Base-by-base conservation (phyloP, 2,888 invertebrate genomes). In the Leptinotarsa juncta region DNA sequence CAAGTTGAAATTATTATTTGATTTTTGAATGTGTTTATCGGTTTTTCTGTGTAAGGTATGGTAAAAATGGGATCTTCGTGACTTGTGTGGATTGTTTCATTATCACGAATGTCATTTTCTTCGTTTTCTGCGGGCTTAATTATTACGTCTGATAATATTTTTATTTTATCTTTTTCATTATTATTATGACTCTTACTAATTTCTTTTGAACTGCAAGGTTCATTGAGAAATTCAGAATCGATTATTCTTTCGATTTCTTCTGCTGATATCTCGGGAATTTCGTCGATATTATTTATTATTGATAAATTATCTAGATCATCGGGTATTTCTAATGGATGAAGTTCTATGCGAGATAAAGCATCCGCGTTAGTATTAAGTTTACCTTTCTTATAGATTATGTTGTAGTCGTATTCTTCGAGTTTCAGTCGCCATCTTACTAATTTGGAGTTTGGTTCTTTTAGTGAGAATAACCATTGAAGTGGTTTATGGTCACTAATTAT, bases 401-500 rank as follows among this genome's bases (percentile, higher is more conserved):
- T 60, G 18, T 78, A 78, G 48, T 78, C 76, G 26, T 69, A 78
- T 66, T 78, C 77, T 32, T 73, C 65, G 5, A 26, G 26, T 26
- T 26, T 26, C 26, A 79, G 14, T 18, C 74, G 26, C 79, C 79
- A 79, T 65, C 77, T 57, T 4, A 76, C 50, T 23, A 82, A 16
- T 66, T 73, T 73, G 1, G 77, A 77, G 32, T 74, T 70, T 23
- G 77, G 77, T 20, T 77, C 77, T 68, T 79, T 77, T 1, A 77
- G 23, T 2, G 50, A 68, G 53, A 74, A 76, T 55, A 77, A 53
- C 74, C 77, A 78, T 70, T 74, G 72, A 7, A 79, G 51, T 0
- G 78, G 77, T 65, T 78, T 78, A 42, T 77, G 75, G 57, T 77
- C 75, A 7, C 68, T 73, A 20, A 77, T 20, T n/a, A 78, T 78